phyloP scores from a whole-genome alignment of 1,140 invertebrate genomes.

The Bicyclus anynana region DNA sequence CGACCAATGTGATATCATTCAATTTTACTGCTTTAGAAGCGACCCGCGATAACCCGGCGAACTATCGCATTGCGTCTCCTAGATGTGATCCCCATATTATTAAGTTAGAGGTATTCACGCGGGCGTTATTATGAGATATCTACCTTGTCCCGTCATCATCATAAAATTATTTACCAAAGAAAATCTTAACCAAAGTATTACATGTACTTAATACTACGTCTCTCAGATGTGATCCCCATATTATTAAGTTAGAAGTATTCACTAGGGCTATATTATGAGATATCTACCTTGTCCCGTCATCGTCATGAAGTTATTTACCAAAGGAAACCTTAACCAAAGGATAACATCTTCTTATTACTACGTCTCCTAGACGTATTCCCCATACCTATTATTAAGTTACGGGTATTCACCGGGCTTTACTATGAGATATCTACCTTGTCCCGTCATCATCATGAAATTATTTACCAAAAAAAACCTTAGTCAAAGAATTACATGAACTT shows the following conservation, averaged over 20 bases:
- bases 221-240: conserved; percentile 59
- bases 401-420: conserved; percentile 27
- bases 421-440: background rate
- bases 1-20: conserved; percentile 70
- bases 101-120: conserved; percentile 34
- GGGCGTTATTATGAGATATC: background rate
- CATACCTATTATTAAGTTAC: conserved; percentile 40
- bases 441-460: background rate
- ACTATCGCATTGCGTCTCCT: conserved; percentile 62
- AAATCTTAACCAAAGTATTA: no score
- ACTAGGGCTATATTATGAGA: conserved; percentile 8
- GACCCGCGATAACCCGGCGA: conserved; percentile 68
- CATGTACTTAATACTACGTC: no score
- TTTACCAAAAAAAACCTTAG: no score
- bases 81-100: conserved; percentile 56
- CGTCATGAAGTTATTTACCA: background rate
- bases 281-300: background rate
- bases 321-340: no score
- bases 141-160: background rate
- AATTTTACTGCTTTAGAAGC: conserved; percentile 73
- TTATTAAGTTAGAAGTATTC: conserved; percentile 38
- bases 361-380: conserved; percentile 61
- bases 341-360: no score
- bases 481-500: no score
- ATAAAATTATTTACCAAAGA: background rate